Evolutionary conservation across 2,888 invertebrate species (phyloP), one percentile per base, ranked within the genome.

Genomic region (Amblyteles armatorius): DNA sequence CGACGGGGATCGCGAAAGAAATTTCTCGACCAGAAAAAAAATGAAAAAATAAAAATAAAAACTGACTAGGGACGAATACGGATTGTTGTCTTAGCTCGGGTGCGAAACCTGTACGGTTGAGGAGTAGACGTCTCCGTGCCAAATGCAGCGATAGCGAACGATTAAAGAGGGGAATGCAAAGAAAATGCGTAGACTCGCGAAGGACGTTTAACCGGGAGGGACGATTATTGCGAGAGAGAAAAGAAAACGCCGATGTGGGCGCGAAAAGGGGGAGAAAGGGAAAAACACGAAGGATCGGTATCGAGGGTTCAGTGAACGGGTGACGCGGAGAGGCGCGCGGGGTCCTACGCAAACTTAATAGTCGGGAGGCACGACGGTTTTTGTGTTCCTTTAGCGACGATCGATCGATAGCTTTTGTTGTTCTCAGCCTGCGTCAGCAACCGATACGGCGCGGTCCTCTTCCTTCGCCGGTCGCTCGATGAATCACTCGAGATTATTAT

Each of bases 401-500:
- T 77, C 57, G 65, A 80, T 83, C 77, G 68, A 68, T 44, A 22
- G 60, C 74, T 74, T 69, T 60, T 65, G 29, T 68, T 60, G 26
- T 16, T 63, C 76, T 33, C 33, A 13, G 29, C 40, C 26, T 80
- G 73, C 67, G 68, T 71, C 68, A 65, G 65, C 55, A 67, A 36
- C 69, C 33, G 67, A 71, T 52, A 63, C 65, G 29, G 33, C 6
- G 63, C 29, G 33, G 63, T 29, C 63, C 73, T 63, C 63, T 26
- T 29, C 63, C 73, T 63, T 73, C 36, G 19, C 57, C 19, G 67
- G 50, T 48, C 22, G 57, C 44, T 16, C 6, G 68, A 67, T 78
- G 78, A 83, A 72, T 82, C 82, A 73, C 67, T 60, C 29, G 40
- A n/a, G 77, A 72, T 78, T 78, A 36, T 73, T 78, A 73, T 73